Evolutionary conservation across 2,888 invertebrate species (phyloP), one percentile per base, ranked within the genome.

Genomic region (Drosophila borborema): DNA sequence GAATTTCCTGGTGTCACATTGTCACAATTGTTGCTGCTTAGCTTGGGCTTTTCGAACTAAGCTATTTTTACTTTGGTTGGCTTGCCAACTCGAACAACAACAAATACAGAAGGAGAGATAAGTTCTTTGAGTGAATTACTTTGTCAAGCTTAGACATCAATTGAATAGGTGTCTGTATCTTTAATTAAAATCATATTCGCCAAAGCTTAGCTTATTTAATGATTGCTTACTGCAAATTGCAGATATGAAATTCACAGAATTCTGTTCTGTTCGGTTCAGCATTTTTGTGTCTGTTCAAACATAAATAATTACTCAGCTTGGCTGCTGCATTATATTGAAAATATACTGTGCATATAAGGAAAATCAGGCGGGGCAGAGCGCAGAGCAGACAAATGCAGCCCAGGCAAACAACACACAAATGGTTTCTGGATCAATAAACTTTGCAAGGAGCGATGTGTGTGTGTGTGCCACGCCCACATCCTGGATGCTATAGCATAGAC

Each of bases 401-500:
- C 66, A 59, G 69, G 49, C 77, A 74, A 74, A 72, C 66, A 54
- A n/a, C 23, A 72, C 54, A 59, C 64, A 78, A 64, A 76, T 78
- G 65, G 45, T 58, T 72, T 64, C 49, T 64, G 80, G 81, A 82
- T 86, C 86, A 86, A 82, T 82, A 86, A 77, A 81, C 84, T 86
- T 74, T 62, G 65, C 81, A 62, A 48, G 48, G 40, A 67, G 73
- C 53, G 56, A 72, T 79, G 71, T 81, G 82, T 79, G 61, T 10
- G 3, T 49, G 49, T 31, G 68, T 51, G 58, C 67, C 53, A 56
- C 61, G 53, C 63, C 66, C 46, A 23, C 51, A 38, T 46, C 8
- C 28, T 54, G 38, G 8, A 64, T 51, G 46, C 54, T 46, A 59
- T 55, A 56, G 70, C 68, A 80, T 74, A 83, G 86, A 83, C 84